Evolutionary conservation across 2,113 vertebrate species (phyloP).

Genomic region (Chaetops frenatus): DNA sequence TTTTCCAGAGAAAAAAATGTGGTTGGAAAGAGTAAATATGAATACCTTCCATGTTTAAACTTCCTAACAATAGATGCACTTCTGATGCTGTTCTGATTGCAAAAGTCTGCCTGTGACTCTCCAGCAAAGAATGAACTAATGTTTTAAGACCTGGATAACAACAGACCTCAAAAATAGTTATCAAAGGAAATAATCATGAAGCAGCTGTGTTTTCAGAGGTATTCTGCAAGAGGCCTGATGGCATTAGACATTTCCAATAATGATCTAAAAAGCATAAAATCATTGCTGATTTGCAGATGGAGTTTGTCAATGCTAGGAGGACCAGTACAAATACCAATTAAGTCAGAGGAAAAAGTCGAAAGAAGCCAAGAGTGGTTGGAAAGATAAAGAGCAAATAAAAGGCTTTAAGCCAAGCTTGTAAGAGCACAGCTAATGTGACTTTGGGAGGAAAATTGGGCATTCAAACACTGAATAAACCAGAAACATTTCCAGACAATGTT

Average conservation of each 20-base stretch:
- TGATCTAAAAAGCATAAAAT: conserved; percentile 23
- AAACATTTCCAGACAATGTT: neutral
- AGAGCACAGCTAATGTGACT: conserved; percentile 25
- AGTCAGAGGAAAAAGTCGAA: conserved; percentile 48
- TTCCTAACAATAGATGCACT: neutral
- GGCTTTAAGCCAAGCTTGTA: conserved; percentile 36
- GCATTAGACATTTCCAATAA: neutral
- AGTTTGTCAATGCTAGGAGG: conserved; percentile 11
- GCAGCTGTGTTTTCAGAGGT: conserved; percentile 37
- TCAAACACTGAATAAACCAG: conserved; percentile 1
- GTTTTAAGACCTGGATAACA: neutral
- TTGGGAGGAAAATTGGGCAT: conserved; percentile 12
- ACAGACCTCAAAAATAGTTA: conserved; percentile 6
- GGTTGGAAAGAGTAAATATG: neutral
- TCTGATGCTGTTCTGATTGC: neutral
- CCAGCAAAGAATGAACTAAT: neutral
- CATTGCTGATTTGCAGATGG: conserved; percentile 41
- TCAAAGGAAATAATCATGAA: conserved; percentile 5
- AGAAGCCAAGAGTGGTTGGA: conserved; percentile 47
- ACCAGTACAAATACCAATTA: conserved; percentile 54
- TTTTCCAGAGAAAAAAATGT: neutral
- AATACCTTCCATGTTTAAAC: neutral
- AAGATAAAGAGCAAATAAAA: conserved; percentile 52
- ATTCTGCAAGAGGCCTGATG: conserved; percentile 11
- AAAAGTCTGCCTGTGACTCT: neutral